Base-by-base conservation (phyloP, 2,888 invertebrate genomes). In the Eristalinus aeneus region DNA sequence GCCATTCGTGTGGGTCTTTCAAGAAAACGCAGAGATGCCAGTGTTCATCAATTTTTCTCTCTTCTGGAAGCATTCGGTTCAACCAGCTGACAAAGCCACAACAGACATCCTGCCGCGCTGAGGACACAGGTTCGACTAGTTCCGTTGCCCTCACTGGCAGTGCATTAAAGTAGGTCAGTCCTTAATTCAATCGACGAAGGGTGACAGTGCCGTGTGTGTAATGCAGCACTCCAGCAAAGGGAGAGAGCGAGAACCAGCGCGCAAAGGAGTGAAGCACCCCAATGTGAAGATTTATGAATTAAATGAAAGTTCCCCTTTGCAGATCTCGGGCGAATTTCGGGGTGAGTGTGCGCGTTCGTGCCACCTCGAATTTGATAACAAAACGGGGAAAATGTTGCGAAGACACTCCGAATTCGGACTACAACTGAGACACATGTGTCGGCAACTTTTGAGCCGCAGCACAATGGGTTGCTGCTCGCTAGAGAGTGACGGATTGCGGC, bases 111-210 rank as follows among this genome's bases (percentile, higher is more conserved):
- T 77, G 60, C 53, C 81, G 34, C 65, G 56, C 46, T 73, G 77
- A 76, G 54, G 61, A 77, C 81, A 86, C 77, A 54, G 64, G 76
- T 81, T 74, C 73, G 76, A 86, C 86, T 86, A 74, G 73, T 68
- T 67, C 71, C 63, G 60, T 63, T 69, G 69, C 64, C 80, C 73
- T 85, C 39, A 80, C 71, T 63, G 61, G 36, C 58, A 65, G 76
- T 81, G 73, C 68, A 76, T 86, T 86, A 86, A 86, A 86, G 68
- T 86, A 86, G 86, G 86, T 86, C 86, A 86, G 86, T 68, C 86
- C 77, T 81, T 65, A 86, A 80, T 85, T 80, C 72, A 76, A 76
- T 85, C 75, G 67, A 63, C 67, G 22, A 61, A 31, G 53, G 58
- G 61, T 58, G 75, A 58, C 61, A 36, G 27, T 65, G 78, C 46